Evolutionary conservation across 2,113 vertebrate genomes (phyloP), one percentile per base, ranked within the genome.

Genomic region (Labrus mixtus): DNA sequence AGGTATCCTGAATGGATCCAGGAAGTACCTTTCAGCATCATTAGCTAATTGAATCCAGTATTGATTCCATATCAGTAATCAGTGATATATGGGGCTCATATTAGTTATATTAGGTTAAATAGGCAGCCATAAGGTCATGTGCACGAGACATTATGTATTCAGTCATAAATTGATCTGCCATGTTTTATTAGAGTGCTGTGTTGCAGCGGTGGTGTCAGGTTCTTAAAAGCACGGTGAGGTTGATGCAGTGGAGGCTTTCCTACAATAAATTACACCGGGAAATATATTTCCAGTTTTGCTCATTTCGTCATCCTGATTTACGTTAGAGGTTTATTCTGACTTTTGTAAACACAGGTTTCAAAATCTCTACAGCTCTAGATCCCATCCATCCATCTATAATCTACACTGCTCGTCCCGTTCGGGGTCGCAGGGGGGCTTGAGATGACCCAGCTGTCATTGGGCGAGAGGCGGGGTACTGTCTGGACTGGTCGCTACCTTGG

Each of bases 61-160:
- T 93, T 73, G 92, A 93, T 91, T 82, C 79, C 78, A 88, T 89
- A 93, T 92, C 89, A 92, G 89, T 88, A 92, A 92, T 90, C 90
- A 87, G 87, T 92, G 92, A 93, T 92, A 89, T 92, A 93, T 91
- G 90, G 74, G 10, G 59, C 82, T 90, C 83, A 79, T 90, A 92
- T 93, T 92, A 92, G 90, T 91, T 92, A 87, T 92, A 93, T 93
- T 93, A 90, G 90, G 91, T 91, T 93, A 92, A 92, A 88, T 82
- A 87, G 48, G 81, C 76, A 85, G 88, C 65, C 90, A 84, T 78
- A 89, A 88, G 88, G 90, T 91, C 90, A 88, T 86, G 83, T 60
- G 83, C 74, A 64, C 8, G 63, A 67, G 66, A 78, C 81, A 76
- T 87, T 87, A 90, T 37, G 23, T 65, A 86, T 87, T 79, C 71